Conservation (phyloP, 2,797 vertebrate species). For the Pseudochirops cupreus region DNA sequence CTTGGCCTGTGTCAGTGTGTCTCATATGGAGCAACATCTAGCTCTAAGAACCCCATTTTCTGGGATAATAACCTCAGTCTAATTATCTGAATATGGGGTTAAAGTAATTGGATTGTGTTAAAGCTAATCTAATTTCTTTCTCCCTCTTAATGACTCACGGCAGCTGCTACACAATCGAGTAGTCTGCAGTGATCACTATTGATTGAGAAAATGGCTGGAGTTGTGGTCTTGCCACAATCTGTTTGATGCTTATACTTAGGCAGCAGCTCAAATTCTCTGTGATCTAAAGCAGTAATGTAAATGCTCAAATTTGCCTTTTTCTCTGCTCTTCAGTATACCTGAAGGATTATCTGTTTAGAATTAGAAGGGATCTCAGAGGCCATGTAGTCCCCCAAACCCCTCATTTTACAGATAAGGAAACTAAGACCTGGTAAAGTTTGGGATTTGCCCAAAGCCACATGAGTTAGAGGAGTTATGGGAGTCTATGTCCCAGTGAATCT, state of each 20-base stretch:
- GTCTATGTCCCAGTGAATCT: neutral
- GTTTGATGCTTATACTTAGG: neutral
- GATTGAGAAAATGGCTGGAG: neutral
- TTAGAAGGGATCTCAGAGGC: neutral
- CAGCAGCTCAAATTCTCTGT: conserved; percentile 4
- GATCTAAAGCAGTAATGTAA: neutral
- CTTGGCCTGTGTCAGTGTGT: neutral
- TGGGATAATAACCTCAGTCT: conserved; percentile 18
- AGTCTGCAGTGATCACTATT: conserved; percentile 19
- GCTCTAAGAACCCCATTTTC: conserved; percentile 11
- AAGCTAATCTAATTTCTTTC: conserved; percentile 23
- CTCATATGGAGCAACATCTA: neutral
- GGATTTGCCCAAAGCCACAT: neutral
- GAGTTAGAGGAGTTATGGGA: neutral
- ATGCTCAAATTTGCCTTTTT: neutral
- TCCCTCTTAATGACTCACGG: conserved; percentile 26
- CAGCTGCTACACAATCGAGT: neutral
- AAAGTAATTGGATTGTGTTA: conserved; percentile 36
- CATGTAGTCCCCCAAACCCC: neutral
- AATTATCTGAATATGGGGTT: neutral
- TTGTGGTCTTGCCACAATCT: conserved; percentile 15
- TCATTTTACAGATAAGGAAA: neutral
- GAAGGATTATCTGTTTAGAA: neutral
- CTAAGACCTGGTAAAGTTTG: neutral
- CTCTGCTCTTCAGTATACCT: neutral